phyloP scores from a whole-genome alignment of 1,140 invertebrate genomes.

The Trinorchestia longiramus region DNA sequence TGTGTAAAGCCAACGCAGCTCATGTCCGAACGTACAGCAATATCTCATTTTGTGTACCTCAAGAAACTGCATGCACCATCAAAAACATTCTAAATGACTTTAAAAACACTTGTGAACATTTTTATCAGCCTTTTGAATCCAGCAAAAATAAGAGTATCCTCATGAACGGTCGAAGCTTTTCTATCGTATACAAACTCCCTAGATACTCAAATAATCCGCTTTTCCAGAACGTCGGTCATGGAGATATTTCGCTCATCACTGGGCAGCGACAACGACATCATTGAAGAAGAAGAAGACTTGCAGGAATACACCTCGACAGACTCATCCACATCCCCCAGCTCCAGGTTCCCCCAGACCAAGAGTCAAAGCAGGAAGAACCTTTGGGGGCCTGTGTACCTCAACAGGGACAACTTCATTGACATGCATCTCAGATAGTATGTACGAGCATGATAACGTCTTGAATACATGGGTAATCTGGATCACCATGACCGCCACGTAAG shows the following conservation, averaged over 20 bases:
- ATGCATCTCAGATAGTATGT: background rate
- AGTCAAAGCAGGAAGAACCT: background rate
- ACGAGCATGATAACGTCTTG: no score
- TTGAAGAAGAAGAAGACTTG: background rate
- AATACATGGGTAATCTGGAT: background rate
- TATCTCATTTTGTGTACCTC: background rate
- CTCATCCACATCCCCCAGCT: background rate
- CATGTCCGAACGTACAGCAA: background rate
- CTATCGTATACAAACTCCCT: background rate
- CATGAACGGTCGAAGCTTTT: background rate
- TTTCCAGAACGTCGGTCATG: constrained; percentile 42
- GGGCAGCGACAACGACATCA: background rate
- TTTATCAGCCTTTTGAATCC: background rate
- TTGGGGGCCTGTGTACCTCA: constrained; percentile 37
- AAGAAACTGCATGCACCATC: background rate
- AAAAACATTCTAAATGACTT: background rate
- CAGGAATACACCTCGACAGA: background rate
- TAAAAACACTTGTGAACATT: background rate
- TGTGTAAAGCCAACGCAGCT: background rate
- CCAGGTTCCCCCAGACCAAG: constrained; percentile 7
- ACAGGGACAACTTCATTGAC: constrained; percentile 33
- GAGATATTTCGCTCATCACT: constrained; percentile 17
- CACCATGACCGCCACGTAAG: background rate
- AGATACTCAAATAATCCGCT: background rate
- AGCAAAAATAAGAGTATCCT: background rate